Base-by-base conservation (phyloP, 1,140 invertebrate genomes). In the Pararge aegeria region DNA sequence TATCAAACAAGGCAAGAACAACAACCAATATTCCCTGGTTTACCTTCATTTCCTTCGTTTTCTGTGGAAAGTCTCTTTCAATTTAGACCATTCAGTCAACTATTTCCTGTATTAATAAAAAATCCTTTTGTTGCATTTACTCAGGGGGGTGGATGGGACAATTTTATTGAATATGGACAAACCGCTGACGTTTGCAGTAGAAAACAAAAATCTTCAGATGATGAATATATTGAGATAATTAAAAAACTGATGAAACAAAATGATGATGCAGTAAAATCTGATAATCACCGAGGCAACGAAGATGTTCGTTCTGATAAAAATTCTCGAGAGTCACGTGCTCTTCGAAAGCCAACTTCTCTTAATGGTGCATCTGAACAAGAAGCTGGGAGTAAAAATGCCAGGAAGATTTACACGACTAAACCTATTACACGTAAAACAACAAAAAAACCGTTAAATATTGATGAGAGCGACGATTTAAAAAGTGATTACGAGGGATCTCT, bases 121-220 rank as follows among this genome's bases (percentile, higher is more conserved):
- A 91, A 92, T 72, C 92, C 92, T 1, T 79, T 91, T 27, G 61
- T 92, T n/a, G 84, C 83, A 34, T 74, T 91, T 38, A 51, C 78
- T 34, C 80, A 84, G 54, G 87, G 88, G 7, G 91, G 90, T 38
- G 87, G 90, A 0, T 84, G 87, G 61, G 87, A 87, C 10, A 91
- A 89, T 64, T 89, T 93, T 58, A 68, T 93, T 37, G 91, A 93
- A 81, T 92, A 92, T 72, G 92, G 91, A n/a, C 91, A 91, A 61
- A 77, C 57, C 27, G 90, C 88, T 9, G 90, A 92, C 62, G 78
- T 92, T 3, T 92, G 90, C 52, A 83, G 59, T 51, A 80, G 79
- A 56, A 83, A 80, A 59, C 80, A 81, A 69, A 84, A 80, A 57
- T 69, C 72, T 13, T 16, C 24, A 13, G 20, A 46, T 7, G 72